phyloP scores from a whole-genome alignment of 1,140 invertebrate species.

The Brachystomella parvula region DNA sequence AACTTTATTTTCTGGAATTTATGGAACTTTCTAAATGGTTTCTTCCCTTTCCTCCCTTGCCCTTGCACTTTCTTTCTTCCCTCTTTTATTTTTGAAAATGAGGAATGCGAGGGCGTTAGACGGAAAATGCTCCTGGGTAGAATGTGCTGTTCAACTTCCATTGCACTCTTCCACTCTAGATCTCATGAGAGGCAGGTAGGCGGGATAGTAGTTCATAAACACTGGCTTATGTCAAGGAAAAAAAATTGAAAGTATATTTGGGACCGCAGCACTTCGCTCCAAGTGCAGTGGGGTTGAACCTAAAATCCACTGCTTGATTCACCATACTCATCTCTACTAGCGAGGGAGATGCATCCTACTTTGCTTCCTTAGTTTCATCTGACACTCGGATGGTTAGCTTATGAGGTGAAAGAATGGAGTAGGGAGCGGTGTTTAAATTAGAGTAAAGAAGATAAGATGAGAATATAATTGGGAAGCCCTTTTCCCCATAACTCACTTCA shows the following conservation, averaged over 20 bases:
- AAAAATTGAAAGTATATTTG: no score
- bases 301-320: neutral
- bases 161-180: no score
- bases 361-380: neutral
- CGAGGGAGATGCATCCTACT: neutral
- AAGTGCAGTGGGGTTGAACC: neutral
- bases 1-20: constrained; percentile 26
- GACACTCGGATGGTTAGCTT: no score
- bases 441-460: neutral
- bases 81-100: neutral
- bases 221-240: no score
- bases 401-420: no score
- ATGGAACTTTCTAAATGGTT: constrained; percentile 21
- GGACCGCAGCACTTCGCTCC: no score
- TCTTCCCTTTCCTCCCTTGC: neutral
- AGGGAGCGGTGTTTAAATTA: neutral
- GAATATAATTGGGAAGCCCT: neutral
- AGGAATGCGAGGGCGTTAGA: neutral
- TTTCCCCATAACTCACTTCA: neutral
- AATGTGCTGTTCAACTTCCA: no score
- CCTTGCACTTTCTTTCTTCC: neutral
- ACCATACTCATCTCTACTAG: neutral
- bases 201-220: no score
- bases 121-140: no score
- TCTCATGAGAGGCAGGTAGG: no score